Evolutionary conservation across 30 jellyfish, hydroid and myxozoan species (phyloP).

Genomic region (Mastigias papua): DNA sequence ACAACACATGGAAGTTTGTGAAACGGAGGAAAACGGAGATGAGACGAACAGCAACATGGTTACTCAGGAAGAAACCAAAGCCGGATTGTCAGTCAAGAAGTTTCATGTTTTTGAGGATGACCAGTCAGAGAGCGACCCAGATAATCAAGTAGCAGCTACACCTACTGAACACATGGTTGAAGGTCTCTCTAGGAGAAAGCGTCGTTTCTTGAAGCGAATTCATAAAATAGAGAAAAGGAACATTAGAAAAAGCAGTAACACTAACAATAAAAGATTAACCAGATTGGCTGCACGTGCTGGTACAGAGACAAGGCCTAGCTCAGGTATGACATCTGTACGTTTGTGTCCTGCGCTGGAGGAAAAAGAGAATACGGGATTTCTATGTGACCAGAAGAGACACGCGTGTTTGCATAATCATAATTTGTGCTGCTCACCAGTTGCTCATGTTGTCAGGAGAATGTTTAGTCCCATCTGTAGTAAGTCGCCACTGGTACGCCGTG

Average conservation of each 20-base stretch:
- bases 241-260: background rate
- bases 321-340: background rate
- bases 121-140: background rate
- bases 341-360: background rate
- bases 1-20: background rate
- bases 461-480: constrained; percentile 26
- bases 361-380: constrained; percentile 12
- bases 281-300: background rate
- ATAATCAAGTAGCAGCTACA: background rate
- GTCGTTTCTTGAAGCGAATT: constrained; percentile 23
- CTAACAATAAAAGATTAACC: background rate
- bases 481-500: constrained; percentile 37
- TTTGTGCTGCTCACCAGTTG: constrained; percentile 24
- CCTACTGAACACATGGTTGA: background rate
- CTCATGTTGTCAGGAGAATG: constrained; percentile 19
- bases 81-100: background rate
- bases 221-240: background rate
- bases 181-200: constrained; percentile 7
- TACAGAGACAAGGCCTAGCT: background rate
- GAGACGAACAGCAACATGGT: background rate
- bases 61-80: background rate
- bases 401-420: background rate
- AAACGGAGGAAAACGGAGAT: background rate
- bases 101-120: constrained; percentile 6
- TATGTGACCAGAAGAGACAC: background rate